These are phyloP conservation scores for Timandra comae DNA, from an alignment of 2,888 invertebrate genomes.

Conservation along the genomic window DNA sequence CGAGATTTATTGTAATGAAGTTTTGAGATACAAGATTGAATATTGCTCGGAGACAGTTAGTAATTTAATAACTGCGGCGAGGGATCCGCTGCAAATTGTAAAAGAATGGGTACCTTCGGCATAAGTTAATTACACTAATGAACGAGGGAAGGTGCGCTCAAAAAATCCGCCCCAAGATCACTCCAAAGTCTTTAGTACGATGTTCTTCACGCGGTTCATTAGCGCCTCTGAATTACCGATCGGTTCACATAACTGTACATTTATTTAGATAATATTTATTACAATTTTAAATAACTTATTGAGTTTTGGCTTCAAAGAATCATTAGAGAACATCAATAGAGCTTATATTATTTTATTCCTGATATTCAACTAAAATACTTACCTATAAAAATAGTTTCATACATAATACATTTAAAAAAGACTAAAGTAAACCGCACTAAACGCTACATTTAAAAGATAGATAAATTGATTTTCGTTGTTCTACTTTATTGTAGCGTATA, in stretches of 20 bases:
- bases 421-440: too few species aligned
- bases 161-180: slow-evolving; percentile 72
- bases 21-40: slow-evolving; percentile 13
- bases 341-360: too few species aligned
- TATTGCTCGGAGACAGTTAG: slow-evolving; percentile 23
- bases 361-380: too few species aligned
- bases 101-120: slow-evolving; percentile 51
- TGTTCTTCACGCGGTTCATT: slow-evolving; percentile 73
- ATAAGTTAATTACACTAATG: slow-evolving; percentile 76
- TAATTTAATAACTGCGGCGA: slow-evolving; percentile 52
- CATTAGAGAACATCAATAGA: too few species aligned
- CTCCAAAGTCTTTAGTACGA: slow-evolving; percentile 72
- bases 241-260: slow-evolving; percentile 45
- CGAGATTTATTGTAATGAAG: not conserved
- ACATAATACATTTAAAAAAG: too few species aligned
- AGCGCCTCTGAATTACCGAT: slow-evolving; percentile 45
- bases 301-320: too few species aligned
- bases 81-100: slow-evolving; percentile 55
- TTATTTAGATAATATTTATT: too few species aligned
- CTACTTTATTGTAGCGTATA: too few species aligned
- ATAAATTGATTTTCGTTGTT: too few species aligned
- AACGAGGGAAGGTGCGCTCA: slow-evolving; percentile 71
- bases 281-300: too few species aligned
- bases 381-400: too few species aligned
- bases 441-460: too few species aligned